Conservation (phyloP, 2,888 invertebrate species). For the Diaprepes abbreviatus region DNA sequence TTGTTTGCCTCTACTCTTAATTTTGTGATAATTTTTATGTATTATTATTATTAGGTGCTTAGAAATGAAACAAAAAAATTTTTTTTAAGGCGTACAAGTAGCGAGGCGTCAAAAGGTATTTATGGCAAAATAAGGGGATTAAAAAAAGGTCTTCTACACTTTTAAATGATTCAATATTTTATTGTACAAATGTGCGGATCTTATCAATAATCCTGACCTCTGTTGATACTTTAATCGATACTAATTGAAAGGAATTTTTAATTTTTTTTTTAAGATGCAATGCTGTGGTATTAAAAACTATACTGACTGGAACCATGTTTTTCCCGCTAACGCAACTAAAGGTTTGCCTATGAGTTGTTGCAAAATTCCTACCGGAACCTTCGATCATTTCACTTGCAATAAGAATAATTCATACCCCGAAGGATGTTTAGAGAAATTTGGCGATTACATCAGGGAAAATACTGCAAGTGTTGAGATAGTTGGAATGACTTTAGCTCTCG, state of each 20-base stretch:
- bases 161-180: too few species aligned
- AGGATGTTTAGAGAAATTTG: conserved; percentile 78
- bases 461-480: conserved; percentile 83
- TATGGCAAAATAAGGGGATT: too few species aligned
- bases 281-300: conserved; percentile 81
- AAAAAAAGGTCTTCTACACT: too few species aligned
- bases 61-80: too few species aligned
- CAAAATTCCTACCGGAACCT: conserved; percentile 67
- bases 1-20: too few species aligned
- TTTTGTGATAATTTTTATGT: too few species aligned
- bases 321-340: conserved; percentile 55
- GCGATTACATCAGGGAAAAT: conserved; percentile 76
- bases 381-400: conserved; percentile 64
- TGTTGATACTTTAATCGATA: too few species aligned
- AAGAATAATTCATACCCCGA: conserved; percentile 64
- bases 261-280: conserved; percentile 71
- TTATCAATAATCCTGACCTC: too few species aligned
- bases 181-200: too few species aligned
- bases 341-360: conserved; percentile 78
- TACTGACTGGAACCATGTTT: conserved; percentile 74
- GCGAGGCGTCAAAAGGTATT: too few species aligned
- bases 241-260: conserved; percentile 23
- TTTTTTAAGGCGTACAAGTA: too few species aligned
- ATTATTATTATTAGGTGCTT: too few species aligned
- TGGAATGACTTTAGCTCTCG: conserved; percentile 84